These are phyloP conservation scores for Chiloscyllium punctatum DNA, from an alignment of 2,797 vertebrate genomes.

Conservation along the genomic window DNA sequence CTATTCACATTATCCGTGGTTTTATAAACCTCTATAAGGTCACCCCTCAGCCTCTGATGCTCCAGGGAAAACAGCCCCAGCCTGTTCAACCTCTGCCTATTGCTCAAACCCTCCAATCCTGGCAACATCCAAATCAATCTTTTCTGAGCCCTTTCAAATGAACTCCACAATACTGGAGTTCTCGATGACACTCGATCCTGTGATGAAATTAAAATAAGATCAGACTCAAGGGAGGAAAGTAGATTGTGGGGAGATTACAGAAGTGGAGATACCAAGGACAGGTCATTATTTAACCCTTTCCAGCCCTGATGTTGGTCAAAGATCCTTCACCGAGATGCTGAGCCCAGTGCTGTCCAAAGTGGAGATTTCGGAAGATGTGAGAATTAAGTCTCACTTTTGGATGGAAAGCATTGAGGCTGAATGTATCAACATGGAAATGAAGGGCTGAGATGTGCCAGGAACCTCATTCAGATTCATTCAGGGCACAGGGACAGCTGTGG, in stretches of 20 bases:
- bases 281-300: not conserved
- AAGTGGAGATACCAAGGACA: not conserved
- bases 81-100: no score
- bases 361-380: not conserved
- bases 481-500: not conserved
- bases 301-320: not conserved
- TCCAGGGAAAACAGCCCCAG: no score
- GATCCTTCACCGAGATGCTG: not conserved
- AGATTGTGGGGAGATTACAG: not conserved
- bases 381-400: not conserved
- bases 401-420: not conserved
- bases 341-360: not conserved
- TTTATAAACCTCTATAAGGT: no score
- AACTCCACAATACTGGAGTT: no score
- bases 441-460: not conserved
- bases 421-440: not conserved
- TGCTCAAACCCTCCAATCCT: no score
- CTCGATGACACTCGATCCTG: no score
- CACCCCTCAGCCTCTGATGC: no score
- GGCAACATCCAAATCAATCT: no score
- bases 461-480: not conserved
- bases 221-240: not conserved
- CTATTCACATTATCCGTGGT: no score
- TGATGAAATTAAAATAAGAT: no score
- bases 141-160: no score